Conservation (phyloP, 2,113 vertebrate genomes). For the Dromiciops gliroides region DNA sequence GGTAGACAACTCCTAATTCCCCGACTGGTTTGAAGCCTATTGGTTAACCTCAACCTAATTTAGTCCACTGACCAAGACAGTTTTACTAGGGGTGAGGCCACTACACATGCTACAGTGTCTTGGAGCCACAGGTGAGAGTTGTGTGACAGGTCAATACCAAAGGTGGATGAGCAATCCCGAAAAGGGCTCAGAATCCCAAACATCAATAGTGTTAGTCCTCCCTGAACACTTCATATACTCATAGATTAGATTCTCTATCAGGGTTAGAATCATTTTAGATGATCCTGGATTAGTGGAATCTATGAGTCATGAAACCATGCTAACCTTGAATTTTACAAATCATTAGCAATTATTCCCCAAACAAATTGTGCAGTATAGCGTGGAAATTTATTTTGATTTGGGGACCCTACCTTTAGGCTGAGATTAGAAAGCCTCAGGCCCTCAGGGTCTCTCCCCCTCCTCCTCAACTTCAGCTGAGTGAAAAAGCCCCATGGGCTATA, state of each 20-base stretch:
- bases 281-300: conserved; percentile 39
- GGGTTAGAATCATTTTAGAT: conserved; percentile 57
- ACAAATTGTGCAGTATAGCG: conserved; percentile 43
- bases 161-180: not conserved
- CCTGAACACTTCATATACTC: not conserved
- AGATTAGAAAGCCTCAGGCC: no score
- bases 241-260: not conserved
- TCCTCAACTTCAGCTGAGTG: no score
- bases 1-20: not conserved
- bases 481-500: no score
- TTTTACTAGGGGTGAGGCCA: not conserved
- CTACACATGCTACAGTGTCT: not conserved
- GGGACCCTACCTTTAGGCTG: no score
- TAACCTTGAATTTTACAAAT: conserved; percentile 62
- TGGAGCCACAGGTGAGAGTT: not conserved
- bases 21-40: not conserved
- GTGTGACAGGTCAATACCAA: not conserved
- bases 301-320: conserved; percentile 52
- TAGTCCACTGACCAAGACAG: not conserved
- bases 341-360: conserved; percentile 56
- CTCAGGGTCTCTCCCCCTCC: no score
- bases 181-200: not conserved
- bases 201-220: not conserved
- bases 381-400: no score
- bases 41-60: not conserved